Evolutionary conservation across 2,797 vertebrate genomes (phyloP).

Genomic region (Microctenopoma steveboyesi): DNA sequence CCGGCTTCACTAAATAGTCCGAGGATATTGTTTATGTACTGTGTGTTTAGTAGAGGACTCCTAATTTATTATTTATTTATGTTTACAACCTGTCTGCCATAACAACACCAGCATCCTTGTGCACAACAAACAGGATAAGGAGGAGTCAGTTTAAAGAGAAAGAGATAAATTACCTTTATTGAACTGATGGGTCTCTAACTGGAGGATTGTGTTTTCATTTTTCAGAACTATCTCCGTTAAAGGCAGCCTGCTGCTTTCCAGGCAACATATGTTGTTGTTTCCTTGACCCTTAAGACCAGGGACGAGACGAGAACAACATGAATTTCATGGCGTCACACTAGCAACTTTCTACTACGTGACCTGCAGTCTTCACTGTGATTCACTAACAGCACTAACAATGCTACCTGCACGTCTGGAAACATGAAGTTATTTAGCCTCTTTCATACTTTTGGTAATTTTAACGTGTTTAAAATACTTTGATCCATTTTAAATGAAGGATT

Average conservation of each 20-base stretch:
- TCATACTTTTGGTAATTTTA: constrained; percentile 1
- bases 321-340: constrained; percentile 2
- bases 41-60: no score
- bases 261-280: neutral
- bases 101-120: no score
- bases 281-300: neutral
- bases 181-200: constrained; percentile 1
- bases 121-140: no score
- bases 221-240: constrained; percentile 72
- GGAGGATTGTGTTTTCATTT: neutral
- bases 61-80: no score
- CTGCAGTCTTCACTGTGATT: constrained; percentile 7
- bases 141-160: neutral
- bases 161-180: neutral
- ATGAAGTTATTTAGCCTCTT: constrained; percentile 11
- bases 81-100: no score
- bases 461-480: neutral
- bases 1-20: no score
- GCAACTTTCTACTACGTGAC: neutral
- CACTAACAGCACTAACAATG: constrained; percentile 2
- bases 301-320: constrained; percentile 3
- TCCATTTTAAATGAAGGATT: constrained; percentile 27
- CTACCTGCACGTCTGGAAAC: constrained; percentile 15
- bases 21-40: no score
- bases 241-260: constrained; percentile 14